Percentiles rank a stretch among this genome's conserved stretches.
Evolutionary conservation across 1,140 invertebrate genomes (phyloP).

Genomic region (Bombus impatiens): DNA sequence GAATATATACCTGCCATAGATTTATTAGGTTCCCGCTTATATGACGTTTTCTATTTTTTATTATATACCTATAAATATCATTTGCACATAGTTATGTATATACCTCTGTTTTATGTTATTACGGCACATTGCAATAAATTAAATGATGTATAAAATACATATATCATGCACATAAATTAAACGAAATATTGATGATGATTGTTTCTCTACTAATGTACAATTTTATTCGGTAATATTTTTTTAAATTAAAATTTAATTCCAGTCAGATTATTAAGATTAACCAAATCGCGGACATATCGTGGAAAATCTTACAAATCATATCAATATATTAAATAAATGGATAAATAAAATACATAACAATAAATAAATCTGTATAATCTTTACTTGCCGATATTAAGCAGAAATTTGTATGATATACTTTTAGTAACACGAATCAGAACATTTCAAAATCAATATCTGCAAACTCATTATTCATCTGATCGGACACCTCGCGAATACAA

Average conservation of each 20-base stretch:
- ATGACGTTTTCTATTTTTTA: background rate
- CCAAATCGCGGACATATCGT: background rate
- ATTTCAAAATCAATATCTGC: background rate
- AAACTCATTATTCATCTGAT: background rate
- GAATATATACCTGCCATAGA: background rate
- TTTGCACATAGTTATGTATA: background rate
- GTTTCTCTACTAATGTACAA: background rate
- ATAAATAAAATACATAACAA: background rate
- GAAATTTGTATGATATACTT: background rate
- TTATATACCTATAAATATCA: background rate
- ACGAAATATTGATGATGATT: background rate
- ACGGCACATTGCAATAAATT: background rate
- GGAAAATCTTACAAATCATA: background rate
- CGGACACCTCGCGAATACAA: background rate
- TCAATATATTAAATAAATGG: background rate
- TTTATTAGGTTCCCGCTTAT: background rate
- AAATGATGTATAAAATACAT: background rate
- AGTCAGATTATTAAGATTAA: background rate
- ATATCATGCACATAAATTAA: background rate
- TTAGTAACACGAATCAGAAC: background rate
- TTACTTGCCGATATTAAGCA: background rate
- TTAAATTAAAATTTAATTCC: background rate
- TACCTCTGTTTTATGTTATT: background rate
- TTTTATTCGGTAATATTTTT: background rate
- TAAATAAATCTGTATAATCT: background rate